Evolutionary conservation across 2,113 vertebrate species (phyloP), one percentile per base, ranked within the genome.

Genomic region (Rhabdornis inornatus): DNA sequence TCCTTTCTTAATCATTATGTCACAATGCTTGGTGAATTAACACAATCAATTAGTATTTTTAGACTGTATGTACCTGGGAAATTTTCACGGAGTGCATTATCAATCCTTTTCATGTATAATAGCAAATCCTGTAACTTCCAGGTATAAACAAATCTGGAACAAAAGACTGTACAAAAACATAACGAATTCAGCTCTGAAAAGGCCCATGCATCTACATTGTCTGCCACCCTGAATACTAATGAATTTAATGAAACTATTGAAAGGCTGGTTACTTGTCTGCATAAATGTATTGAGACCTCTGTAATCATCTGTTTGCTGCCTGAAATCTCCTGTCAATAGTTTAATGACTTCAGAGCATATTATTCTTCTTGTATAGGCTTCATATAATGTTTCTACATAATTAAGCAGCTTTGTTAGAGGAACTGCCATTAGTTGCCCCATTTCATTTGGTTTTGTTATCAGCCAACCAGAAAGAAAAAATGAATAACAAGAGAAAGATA

Each of bases 311-410:
- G 92, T 95, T 95, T 94, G 85, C 92, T 94, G 96, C 93, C 95
- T 96, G 93, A 95, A 96, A 93, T 74, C 90, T 95, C 93, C 81
- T 81, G 90, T 96, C 95, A 97, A 95, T 92, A 93, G 68, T 96
- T 97, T 94, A 96, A 96, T 96, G 94, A 96, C 94, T 95, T 90
- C 93, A 89, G 71, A 96, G 90, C 90, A 94, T 90, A 89, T 92
- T 97, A 65, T 97, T 93, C 82, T 86, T 90, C 87, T 92, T 96
- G 85, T 94, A 90, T 74, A 83, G 92, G 81, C 94, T 96, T 93
- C 95, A 94, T 91, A 97, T 93, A 96, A 92, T 89, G 94, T 93
- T 90, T 96, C 95, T 96, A 96, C 94, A 93, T 96, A 97, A 97
- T 96, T 96, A 96, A 97, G 76, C 95, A 94, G 92, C 96, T 96